Base-by-base conservation (phyloP, 2,797 vertebrate species). In the Erpetoichthys calabaricus region DNA sequence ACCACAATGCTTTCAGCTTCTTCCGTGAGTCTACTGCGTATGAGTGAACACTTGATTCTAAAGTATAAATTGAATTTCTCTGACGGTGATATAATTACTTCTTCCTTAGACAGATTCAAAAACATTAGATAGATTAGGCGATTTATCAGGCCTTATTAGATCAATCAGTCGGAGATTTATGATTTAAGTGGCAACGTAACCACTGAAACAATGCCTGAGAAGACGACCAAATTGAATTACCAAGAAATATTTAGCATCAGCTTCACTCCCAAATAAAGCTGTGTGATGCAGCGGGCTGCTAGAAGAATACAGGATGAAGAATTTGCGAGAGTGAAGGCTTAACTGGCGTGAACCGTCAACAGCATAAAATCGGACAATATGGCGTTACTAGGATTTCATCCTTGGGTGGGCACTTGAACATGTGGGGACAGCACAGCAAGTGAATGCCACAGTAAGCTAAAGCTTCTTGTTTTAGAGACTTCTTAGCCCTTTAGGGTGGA, bases 201-300 rank as follows among this genome's bases (percentile, higher is more conserved):
- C 47, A 49, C n/a, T 49, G 47, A 49, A 49, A 49, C n/a, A n/a
- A n/a, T 49, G 5, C 47, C n/a, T 49, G n/a, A 49, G 47, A 49
- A 49, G 47, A 49, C n/a, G 7, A 6, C n/a, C 7, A 49, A 49
- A 49, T 49, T 49, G 47, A 49, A 49, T 49, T 49, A 49, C 7
- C 47, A 49, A 49, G 47, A 7, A 49, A 49, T 49, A n/a, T 7
- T 7, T 25, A 25, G 25, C 25, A 25, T 25, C 25, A 25, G 25
- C 25, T 25, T 25, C 25, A 25, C 25, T 25, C 25, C 25, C 25
- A 25, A 2, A 25, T 25, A 25, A 1, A 25, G n/a, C 2, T 25
- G 25, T 25, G 25, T 25, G 25, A 25, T 25, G 25, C 25, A 25
- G 25, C 25, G 2, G 25, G 25, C 25, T 25, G 25, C 25, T 25